Percentiles rank a stretch among this genome's conserved stretches.
phyloP scores from a whole-genome alignment of 1,140 invertebrate species.

The Drosophila baimaii region DNA sequence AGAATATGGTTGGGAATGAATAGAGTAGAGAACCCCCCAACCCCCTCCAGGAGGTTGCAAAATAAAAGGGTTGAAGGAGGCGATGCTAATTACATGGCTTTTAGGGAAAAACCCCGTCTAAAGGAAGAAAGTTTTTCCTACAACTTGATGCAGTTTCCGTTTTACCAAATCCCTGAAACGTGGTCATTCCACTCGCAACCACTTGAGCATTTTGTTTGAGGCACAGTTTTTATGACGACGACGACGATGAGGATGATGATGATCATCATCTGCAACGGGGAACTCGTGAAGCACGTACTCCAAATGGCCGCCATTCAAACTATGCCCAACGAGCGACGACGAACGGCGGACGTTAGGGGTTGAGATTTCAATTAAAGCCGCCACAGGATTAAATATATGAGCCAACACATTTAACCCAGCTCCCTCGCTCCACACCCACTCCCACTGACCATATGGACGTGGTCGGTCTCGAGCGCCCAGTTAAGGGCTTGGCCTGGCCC shows the following conservation, averaged over 20 bases:
- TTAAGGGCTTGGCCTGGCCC: conserved; percentile 58
- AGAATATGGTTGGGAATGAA: conserved; percentile 7
- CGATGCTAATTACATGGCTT: conserved; percentile 66
- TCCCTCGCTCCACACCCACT: background rate
- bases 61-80: conserved; percentile 24
- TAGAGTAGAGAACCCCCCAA: too few species aligned
- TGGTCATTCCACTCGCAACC: conserved; percentile 24
- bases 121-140: conserved; percentile 28
- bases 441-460: conserved; percentile 44
- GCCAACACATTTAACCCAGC: conserved; percentile 1
- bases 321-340: conserved; percentile 42
- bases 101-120: conserved; percentile 30
- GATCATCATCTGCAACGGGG: background rate
- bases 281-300: conserved; percentile 71
- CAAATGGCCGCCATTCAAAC: conserved; percentile 62
- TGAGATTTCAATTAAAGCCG: conserved; percentile 78
- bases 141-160: conserved; percentile 42
- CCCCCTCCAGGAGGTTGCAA: too few species aligned
- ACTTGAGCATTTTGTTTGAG: conserved; percentile 27
- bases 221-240: conserved; percentile 36
- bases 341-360: conserved; percentile 35
- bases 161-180: conserved; percentile 39
- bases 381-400: conserved; percentile 50
- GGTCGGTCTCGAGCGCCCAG: conserved; percentile 56
- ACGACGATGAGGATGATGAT: conserved; percentile 11